phyloP scores from a whole-genome alignment of 2,888 invertebrate genomes.

The Agrotis segetum region DNA sequence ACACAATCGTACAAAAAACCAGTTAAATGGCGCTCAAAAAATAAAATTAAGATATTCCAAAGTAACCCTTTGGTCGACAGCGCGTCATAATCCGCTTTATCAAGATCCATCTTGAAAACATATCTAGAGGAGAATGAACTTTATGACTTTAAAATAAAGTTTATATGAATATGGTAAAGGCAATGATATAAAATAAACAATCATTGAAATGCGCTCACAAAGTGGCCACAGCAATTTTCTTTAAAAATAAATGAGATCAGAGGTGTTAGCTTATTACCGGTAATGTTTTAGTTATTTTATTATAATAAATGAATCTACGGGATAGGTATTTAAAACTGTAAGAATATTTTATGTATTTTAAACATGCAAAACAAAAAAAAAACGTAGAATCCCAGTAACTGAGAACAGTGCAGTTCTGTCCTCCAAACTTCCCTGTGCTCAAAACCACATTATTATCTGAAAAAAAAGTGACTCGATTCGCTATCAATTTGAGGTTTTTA shows the following conservation, averaged over 20 bases:
- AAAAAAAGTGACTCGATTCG: neutral
- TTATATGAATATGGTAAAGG: constrained; percentile 13
- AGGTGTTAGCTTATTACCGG: constrained; percentile 60
- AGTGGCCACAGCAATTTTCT: constrained; percentile 68
- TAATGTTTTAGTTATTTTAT: constrained; percentile 45
- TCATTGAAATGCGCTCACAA: constrained; percentile 64
- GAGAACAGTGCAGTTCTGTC: too few relatives aligned
- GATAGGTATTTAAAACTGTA: too few relatives aligned
- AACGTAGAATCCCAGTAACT: too few relatives aligned
- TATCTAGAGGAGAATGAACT: constrained; percentile 46
- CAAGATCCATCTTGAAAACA: constrained; percentile 63
- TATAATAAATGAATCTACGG: neutral
- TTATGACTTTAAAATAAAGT: constrained; percentile 43
- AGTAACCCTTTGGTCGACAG: constrained; percentile 70
- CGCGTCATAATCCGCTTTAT: constrained; percentile 77
- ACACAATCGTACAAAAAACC: constrained; percentile 69
- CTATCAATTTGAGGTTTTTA: constrained; percentile 19
- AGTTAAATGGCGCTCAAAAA: constrained; percentile 71
- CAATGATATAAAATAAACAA: constrained; percentile 63
- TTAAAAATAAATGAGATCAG: constrained; percentile 69
- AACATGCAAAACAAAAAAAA: too few relatives aligned
- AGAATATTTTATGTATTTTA: too few relatives aligned
- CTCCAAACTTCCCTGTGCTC: neutral
- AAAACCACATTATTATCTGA: neutral
- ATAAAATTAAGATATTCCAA: constrained; percentile 80